Evolutionary conservation across 2,888 invertebrate genomes (phyloP), one percentile per base, ranked within the genome.

Genomic region (Shargacucullia verbasci): DNA sequence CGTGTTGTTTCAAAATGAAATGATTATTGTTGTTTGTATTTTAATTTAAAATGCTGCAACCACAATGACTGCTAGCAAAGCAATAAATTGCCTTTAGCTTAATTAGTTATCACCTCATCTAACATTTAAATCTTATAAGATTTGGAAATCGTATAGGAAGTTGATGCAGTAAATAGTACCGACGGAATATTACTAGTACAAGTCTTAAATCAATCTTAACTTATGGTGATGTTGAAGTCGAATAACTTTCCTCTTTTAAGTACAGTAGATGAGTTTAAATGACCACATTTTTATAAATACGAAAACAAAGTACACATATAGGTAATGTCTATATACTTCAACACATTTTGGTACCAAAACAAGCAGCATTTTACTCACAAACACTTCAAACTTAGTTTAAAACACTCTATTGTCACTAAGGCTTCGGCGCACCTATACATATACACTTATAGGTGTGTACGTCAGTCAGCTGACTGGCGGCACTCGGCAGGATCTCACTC

Each of bases 401-500:
- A 58, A 38, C 66, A 70, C 57, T 64, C 44, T 71, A 73, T 57
- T 73, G 74, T 79, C 79, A 79, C 80, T 73, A 73, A 60, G 45
- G 57, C 29, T 29, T 29, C 65, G 46, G 67, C 62, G 69, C 63
- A 59, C 62, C 60, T 59, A 58, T 49, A 56, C 67, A 60, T 45
- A 57, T 46, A 60, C 56, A 62, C 29, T 39, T 67, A 67, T 55
- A 66, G 58, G 41, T 54, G 59, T 39, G 53, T 61, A 61, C 56
- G 67, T 77, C 81, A 79, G 80, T 80, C 80, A 78, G 78, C 82
- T 75, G 76, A 81, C 72, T 50, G 70, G 45, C 55, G 62, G 66
- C 66, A 52, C 60, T 38, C 61, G 57, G 41, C 54, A 48, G 56
- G 61, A 56, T 58, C 69, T 57, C 78, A 77, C 76, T 65, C 67